Evolutionary conservation across 2,888 invertebrate species (phyloP).

Genomic region (Dolichomitus sp.): DNA sequence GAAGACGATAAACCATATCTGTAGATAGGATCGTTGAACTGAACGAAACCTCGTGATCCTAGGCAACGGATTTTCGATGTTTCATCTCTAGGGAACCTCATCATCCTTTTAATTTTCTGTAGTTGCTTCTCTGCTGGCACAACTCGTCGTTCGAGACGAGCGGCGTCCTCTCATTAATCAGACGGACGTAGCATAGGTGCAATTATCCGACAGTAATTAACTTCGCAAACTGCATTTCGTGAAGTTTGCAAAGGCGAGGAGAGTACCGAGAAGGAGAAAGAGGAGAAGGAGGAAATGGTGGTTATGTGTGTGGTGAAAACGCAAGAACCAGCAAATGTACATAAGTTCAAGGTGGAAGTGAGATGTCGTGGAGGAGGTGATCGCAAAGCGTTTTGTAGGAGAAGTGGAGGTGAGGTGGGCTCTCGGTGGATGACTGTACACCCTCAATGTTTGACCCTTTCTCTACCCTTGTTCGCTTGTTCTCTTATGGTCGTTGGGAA

Average conservation of each 20-base stretch:
- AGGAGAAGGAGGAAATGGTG: conserved; percentile 59
- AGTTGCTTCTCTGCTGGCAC: conserved; percentile 1
- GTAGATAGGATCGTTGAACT: background rate
- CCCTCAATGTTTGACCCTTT: conserved; percentile 17
- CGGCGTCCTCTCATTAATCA: conserved; percentile 78
- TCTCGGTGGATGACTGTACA: conserved; percentile 59
- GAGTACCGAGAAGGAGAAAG: conserved; percentile 39
- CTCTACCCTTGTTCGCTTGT: conserved; percentile 13
- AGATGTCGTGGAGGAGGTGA: conserved; percentile 45
- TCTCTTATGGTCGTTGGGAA: background rate
- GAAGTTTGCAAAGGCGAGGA: conserved; percentile 68
- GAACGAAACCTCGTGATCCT: background rate
- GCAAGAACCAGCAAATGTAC: background rate
- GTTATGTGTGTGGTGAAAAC: conserved; percentile 17
- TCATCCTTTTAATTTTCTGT: background rate
- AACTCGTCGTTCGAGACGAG: conserved; percentile 42
- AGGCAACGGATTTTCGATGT: background rate
- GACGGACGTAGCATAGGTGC: conserved; percentile 76
- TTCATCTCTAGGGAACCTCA: background rate
- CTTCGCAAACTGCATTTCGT: conserved; percentile 79
- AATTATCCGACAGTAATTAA: conserved; percentile 84
- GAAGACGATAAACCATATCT: background rate
- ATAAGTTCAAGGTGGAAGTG: conserved; percentile 14
- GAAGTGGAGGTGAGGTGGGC: conserved; percentile 57
- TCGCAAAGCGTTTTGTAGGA: conserved; percentile 38